Conservation (phyloP, 2,113 vertebrate species). For the Lynx canadensis region DNA sequence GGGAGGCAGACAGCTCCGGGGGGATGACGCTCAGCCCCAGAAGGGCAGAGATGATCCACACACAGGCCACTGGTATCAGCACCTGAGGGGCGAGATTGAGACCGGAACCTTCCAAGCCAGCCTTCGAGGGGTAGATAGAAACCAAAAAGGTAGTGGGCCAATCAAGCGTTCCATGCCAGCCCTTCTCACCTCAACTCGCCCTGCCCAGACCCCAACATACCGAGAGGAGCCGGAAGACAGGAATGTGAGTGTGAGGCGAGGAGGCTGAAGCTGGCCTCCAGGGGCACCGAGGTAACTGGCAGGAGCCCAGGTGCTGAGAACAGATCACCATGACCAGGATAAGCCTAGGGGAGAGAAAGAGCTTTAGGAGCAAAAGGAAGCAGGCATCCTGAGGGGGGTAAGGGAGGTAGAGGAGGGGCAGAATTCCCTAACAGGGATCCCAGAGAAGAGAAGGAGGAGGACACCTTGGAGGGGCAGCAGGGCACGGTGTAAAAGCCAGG, state of each 20-base stretch:
- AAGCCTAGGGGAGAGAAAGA: conserved; percentile 82
- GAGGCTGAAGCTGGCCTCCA: conserved; percentile 39
- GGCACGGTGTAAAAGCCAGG: neutral
- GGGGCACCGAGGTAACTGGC: conserved; percentile 74
- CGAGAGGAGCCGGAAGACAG: conserved; percentile 86
- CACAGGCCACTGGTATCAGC: conserved; percentile 84
- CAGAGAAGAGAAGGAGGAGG: neutral
- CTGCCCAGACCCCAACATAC: conserved; percentile 77
- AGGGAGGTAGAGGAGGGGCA: neutral
- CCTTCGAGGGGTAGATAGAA: neutral
- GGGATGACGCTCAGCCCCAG: conserved; percentile 73
- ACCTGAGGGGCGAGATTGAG: conserved; percentile 81
- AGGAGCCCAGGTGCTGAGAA: conserved; percentile 89
- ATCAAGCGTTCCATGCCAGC: neutral
- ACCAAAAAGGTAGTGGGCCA: neutral
- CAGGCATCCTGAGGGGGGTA: neutral
- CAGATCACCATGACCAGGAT: conserved; percentile 86
- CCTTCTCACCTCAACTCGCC: neutral
- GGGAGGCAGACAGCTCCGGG: conserved; percentile 64
- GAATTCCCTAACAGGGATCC: neutral
- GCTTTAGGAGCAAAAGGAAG: conserved; percentile 1
- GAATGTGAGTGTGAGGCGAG: conserved; percentile 27
- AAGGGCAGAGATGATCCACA: conserved; percentile 84
- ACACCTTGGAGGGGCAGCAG: neutral
- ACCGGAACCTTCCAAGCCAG: neutral